These are phyloP conservation scores for Sminthurinus aureus DNA, from an alignment of 2,888 invertebrate species.

Conservation along the genomic window DNA sequence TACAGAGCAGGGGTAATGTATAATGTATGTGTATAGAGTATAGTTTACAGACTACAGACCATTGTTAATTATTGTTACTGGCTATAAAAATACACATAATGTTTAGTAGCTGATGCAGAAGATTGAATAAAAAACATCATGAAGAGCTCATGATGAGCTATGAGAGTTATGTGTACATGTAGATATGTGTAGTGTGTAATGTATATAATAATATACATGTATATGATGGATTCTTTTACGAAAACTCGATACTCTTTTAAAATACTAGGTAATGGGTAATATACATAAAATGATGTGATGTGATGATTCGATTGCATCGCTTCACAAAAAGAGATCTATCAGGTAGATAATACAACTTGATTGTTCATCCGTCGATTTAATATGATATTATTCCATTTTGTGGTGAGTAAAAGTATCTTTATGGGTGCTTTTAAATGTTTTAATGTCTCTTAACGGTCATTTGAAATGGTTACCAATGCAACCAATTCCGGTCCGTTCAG, in stretches of 20 bases:
- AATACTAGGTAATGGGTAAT: neutral
- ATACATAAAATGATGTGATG: neutral
- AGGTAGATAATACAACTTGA: neutral
- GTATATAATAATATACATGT: too few relatives aligned
- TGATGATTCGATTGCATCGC: neutral
- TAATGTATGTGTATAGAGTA: too few relatives aligned
- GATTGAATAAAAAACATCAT: too few relatives aligned
- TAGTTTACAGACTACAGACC: too few relatives aligned
- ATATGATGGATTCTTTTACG: neutral
- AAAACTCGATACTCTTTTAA: neutral
- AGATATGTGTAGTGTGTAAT: too few relatives aligned
- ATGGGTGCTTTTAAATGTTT: constrained; percentile 34
- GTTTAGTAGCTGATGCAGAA: too few relatives aligned
- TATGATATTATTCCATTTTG: neutral
- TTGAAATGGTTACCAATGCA: constrained; percentile 26
- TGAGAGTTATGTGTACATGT: too few relatives aligned
- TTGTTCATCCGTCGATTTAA: neutral
- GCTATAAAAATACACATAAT: too few relatives aligned
- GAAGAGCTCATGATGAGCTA: too few relatives aligned
- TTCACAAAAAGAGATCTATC: neutral
- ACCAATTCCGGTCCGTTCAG: constrained; percentile 25
- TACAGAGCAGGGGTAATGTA: neutral
- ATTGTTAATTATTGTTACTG: too few relatives aligned
- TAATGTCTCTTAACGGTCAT: constrained; percentile 35
- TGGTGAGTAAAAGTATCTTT: constrained; percentile 34